Percentiles rank a stretch among this genome's conserved stretches.
These are phyloP conservation scores for Reticulitermes speratus DNA, from an alignment of 1,140 invertebrate species.

Conservation along the genomic window DNA sequence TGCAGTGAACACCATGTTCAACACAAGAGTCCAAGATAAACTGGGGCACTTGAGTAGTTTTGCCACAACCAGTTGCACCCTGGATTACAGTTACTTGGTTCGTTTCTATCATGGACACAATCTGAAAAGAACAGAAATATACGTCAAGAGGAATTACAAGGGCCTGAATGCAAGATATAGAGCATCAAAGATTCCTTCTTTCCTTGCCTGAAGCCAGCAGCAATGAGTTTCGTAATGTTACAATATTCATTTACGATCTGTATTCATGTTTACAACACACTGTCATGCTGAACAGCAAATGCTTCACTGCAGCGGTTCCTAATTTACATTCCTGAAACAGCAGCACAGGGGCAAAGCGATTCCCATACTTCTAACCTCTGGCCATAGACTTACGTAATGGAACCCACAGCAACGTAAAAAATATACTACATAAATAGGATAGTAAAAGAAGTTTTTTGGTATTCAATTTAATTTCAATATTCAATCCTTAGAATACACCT, in stretches of 20 bases:
- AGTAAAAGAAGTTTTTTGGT: too few species aligned
- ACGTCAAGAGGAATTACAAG: not conserved
- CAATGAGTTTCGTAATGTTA: not conserved
- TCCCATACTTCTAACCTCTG: too few species aligned
- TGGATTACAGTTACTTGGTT: constrained; percentile 79
- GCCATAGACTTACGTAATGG: too few species aligned
- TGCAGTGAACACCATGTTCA: constrained; percentile 61
- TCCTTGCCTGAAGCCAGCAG: not conserved
- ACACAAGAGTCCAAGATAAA: constrained; percentile 78
- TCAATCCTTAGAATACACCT: too few species aligned
- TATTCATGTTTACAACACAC: not conserved
- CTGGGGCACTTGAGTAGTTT: constrained; percentile 85
- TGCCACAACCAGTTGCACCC: constrained; percentile 80
- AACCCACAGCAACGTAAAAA: too few species aligned
- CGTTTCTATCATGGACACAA: constrained; percentile 61
- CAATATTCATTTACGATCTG: not conserved
- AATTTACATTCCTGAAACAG: too few species aligned
- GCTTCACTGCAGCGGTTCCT: not conserved
- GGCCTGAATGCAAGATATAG: not conserved
- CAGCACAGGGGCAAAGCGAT: too few species aligned
- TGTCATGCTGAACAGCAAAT: not conserved
- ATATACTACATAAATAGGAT: too few species aligned
- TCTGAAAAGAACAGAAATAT: constrained; percentile 44
- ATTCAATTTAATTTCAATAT: too few species aligned
- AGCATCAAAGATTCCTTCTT: not conserved